Conservation (phyloP, 2,797 vertebrate species). For the Aselliscus stoliczkanus region DNA sequence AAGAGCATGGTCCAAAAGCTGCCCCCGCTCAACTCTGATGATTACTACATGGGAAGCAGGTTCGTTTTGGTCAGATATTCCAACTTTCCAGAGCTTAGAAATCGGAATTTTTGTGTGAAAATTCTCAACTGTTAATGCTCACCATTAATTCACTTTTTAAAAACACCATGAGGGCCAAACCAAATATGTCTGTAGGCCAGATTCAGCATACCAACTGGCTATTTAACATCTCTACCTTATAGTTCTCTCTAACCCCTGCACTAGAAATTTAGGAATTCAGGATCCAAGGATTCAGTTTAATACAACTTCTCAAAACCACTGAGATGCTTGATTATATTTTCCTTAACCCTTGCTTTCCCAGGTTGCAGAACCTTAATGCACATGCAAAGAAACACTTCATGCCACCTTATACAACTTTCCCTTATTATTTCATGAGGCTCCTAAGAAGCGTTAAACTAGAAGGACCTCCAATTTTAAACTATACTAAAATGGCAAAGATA, state of each 20-base stretch:
- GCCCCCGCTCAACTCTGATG: neutral
- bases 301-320: neutral
- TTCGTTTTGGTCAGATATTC: neutral
- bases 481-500: neutral
- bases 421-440: neutral
- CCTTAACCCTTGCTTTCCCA: neutral
- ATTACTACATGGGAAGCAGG: neutral
- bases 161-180: neutral
- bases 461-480: neutral
- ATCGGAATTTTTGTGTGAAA: constrained; percentile 9
- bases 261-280: neutral
- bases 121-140: neutral
- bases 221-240: neutral
- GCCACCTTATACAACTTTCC: neutral
- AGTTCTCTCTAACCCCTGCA: neutral
- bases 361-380: neutral
- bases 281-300: neutral
- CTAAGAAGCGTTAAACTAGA: constrained; percentile 8
- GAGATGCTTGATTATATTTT: neutral
- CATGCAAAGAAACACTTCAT: neutral
- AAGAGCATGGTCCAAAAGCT: neutral
- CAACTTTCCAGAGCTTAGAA: neutral
- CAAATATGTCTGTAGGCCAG: neutral
- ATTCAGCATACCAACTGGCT: neutral
- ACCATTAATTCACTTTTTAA: constrained; percentile 16